Conservation (phyloP, 2,797 vertebrate species). For the Clarias platycephalus region DNA sequence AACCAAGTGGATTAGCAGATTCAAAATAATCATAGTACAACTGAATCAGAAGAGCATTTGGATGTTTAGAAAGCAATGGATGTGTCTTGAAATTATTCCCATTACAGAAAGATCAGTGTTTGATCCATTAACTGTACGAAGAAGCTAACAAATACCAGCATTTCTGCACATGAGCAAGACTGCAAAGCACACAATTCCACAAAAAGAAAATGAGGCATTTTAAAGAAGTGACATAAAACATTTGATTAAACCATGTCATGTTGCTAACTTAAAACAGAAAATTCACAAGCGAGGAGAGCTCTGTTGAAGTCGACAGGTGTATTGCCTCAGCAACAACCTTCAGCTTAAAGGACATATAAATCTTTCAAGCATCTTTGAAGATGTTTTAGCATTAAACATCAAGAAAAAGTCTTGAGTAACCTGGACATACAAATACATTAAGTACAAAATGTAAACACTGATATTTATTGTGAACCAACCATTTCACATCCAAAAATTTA, state of each 20-base stretch:
- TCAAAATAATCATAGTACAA: too few species aligned
- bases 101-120: too few species aligned
- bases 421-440: not conserved
- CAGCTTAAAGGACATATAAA: not conserved
- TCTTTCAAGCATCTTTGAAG: not conserved
- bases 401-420: not conserved
- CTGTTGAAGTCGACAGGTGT: not conserved
- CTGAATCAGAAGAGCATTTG: too few species aligned
- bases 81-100: too few species aligned
- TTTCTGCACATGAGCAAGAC: constrained; percentile 25
- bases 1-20: constrained; percentile 32
- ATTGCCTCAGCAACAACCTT: not conserved
- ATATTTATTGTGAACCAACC: not conserved
- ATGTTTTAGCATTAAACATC: not conserved
- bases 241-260: not conserved
- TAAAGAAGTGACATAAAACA: not conserved
- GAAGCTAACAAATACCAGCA: too few species aligned
- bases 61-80: too few species aligned
- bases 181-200: constrained; percentile 29
- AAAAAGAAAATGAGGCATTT: not conserved
- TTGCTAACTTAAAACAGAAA: not conserved
- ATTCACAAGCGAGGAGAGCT: too few species aligned
- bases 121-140: too few species aligned
- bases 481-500: not conserved
- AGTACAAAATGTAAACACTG: not conserved